Conservation (phyloP, 2,888 invertebrate genomes). For the Dorcus hopei region DNA sequence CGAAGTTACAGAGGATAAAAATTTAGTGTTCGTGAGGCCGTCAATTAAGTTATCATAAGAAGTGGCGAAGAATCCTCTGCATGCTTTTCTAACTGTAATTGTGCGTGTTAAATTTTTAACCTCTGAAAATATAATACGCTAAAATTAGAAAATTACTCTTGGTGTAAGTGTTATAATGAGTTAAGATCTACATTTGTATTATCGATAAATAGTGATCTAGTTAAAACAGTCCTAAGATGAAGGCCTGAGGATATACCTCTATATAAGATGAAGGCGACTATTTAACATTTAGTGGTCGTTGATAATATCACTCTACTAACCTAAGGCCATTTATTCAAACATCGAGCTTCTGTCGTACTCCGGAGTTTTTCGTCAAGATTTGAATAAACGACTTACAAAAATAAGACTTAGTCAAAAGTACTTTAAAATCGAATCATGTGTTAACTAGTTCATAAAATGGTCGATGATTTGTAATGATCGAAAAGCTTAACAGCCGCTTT, state of each 20-base stretch:
- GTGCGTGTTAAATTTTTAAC: not conserved
- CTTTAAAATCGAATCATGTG: not conserved
- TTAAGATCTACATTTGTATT: constrained; percentile 4
- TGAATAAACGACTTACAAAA: constrained; percentile 26
- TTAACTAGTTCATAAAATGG: not conserved
- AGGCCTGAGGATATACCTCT: constrained; percentile 25
- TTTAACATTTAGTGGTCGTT: constrained; percentile 47
- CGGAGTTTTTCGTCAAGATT: constrained; percentile 1
- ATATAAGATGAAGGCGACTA: constrained; percentile 42
- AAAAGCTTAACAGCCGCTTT: not conserved
- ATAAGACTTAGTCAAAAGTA: constrained; percentile 12
- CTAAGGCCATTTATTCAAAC: constrained; percentile 43
- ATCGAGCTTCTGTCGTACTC: not conserved
- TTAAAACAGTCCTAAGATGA: constrained; percentile 25
- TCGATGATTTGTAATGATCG: not conserved
- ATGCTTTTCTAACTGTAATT: too few relatives aligned
- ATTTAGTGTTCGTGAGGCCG: not conserved
- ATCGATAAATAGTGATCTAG: constrained; percentile 10
- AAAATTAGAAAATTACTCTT: not conserved
- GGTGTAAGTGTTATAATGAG: constrained; percentile 14
- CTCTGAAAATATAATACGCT: not conserved
- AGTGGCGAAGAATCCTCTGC: too few relatives aligned
- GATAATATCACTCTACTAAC: constrained; percentile 46
- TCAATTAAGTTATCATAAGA: too few relatives aligned
- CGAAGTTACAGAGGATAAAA: not conserved